Evolutionary conservation across 2,797 vertebrate species (phyloP), one percentile per base, ranked within the genome.

Genomic region (Clarias laeviceps): DNA sequence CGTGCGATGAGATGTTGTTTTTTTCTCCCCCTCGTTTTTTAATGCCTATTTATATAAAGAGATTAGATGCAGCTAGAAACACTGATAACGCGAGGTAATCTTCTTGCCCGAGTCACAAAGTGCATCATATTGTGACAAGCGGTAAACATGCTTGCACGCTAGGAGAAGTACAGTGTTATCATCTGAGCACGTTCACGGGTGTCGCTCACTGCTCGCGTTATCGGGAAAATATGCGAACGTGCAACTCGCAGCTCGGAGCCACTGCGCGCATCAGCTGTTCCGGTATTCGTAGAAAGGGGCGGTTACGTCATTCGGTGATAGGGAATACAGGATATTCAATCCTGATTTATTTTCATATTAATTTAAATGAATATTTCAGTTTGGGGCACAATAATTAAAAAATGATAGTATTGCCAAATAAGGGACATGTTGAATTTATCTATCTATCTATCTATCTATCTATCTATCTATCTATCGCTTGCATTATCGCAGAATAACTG

Each of bases 171-270:
- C 4, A 34, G 83, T 57, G 83, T 87, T 88, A 85, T 70, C 79
- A 74, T 45, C 32, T 72, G 17, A 18, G 54, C 24, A 65, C 27
- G 56, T 86, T 78, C 80, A 69, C 73, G 65, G 66, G 62, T 85
- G 76, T 82, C 74, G 77, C 82, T 57, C 70, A 89, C 84, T 88
- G 88, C 88, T 83, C 86, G 89, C 82, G 90, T 91, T 92, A 92
- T 91, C 84, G 88, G 86, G 83, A 84, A 34, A 59, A 68, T 12
- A 50, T 18, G 80, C 68, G 62, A 80, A 69, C 57, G 59, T 84
- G 61, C 85, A 40, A 34, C 68, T 40, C 85, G 66, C 84, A 45
- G 37, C 74, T 14, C 29, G 8, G 27, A 77, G 27, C 9, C 74
- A 14, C 27, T 32, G 85, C 32, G 80, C 15, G 69, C 45, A 82